These are phyloP conservation scores for Ailurus styani DNA, from an alignment of 2,113 vertebrate genomes.

Conservation along the genomic window DNA sequence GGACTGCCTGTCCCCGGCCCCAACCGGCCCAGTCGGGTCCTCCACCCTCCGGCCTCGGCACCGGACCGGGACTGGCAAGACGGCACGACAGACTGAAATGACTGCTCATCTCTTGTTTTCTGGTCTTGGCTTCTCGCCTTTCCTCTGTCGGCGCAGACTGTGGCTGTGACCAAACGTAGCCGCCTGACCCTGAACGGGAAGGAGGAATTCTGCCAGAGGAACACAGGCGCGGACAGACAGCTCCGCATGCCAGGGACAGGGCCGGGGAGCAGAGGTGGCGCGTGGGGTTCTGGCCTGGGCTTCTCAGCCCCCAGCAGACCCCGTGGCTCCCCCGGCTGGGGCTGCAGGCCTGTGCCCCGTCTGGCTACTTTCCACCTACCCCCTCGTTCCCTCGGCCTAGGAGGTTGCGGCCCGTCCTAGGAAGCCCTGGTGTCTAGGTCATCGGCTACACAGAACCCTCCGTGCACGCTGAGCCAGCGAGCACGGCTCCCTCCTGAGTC, in stretches of 20 bases:
- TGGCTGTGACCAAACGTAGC: background rate
- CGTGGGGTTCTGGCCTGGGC: background rate
- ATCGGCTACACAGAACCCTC: background rate
- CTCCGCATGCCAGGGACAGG: background rate
- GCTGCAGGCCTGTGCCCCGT: background rate
- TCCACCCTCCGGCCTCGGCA: background rate
- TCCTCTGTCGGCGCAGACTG: background rate
- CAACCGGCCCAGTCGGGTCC: rapidly evolving
- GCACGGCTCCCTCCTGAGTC: background rate
- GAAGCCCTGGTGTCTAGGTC: background rate
- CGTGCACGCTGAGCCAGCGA: background rate
- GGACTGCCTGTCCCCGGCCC: background rate
- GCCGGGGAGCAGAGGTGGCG: background rate
- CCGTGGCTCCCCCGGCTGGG: rapidly evolving
- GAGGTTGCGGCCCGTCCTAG: background rate
- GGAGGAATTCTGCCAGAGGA: background rate
- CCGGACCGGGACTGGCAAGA: rapidly evolving
- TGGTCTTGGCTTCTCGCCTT: background rate
- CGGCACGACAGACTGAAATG: background rate
- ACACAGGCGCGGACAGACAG: background rate
- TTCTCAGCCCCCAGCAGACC: background rate
- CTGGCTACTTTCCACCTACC: background rate
- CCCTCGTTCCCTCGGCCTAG: background rate
- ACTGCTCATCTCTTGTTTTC: background rate
- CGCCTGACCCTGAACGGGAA: background rate